phyloP scores from a whole-genome alignment of 2,113 vertebrate species.

The Pelobates fuscus region DNA sequence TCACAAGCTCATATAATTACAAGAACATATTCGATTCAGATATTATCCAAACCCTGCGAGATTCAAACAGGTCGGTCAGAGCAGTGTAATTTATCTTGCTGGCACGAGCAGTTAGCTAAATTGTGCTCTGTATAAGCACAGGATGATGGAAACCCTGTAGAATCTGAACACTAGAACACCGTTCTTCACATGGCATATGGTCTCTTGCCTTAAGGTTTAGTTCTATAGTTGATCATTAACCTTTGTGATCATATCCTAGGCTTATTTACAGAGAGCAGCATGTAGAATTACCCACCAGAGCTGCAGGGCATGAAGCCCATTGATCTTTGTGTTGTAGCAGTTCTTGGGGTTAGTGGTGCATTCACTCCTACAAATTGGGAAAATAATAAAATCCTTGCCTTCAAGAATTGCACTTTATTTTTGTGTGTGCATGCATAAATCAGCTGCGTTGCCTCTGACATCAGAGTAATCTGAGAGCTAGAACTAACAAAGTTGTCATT shows the following conservation, averaged over 20 bases:
- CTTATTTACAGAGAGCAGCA: slow-evolving; percentile 4
- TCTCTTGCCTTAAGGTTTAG: no score
- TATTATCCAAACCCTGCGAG: slow-evolving; percentile 25
- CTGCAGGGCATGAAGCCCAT: neutral
- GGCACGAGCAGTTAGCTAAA: slow-evolving; percentile 13
- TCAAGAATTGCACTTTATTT: no score
- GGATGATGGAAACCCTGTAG: neutral
- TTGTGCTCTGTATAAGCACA: slow-evolving; percentile 13
- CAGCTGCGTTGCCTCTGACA: neutral
- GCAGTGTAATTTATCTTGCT: slow-evolving; percentile 39
- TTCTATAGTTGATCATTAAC: slow-evolving; percentile 37
- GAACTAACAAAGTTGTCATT: neutral
- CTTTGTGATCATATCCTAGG: neutral
- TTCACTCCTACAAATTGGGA: neutral
- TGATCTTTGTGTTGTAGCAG: slow-evolving; percentile 5
- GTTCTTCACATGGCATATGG: slow-evolving; percentile 9
- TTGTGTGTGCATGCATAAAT: neutral
- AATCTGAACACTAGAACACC: neutral
- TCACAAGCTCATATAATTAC: slow-evolving; percentile 45
- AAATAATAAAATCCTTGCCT: neutral
- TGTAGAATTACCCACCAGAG: slow-evolving; percentile 1
- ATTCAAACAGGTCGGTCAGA: slow-evolving; percentile 38
- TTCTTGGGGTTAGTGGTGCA: neutral
- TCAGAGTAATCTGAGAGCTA: neutral
- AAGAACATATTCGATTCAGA: slow-evolving; percentile 45